Base-by-base conservation (phyloP, 2,888 invertebrate genomes). In the Drosophila niveifrons region DNA sequence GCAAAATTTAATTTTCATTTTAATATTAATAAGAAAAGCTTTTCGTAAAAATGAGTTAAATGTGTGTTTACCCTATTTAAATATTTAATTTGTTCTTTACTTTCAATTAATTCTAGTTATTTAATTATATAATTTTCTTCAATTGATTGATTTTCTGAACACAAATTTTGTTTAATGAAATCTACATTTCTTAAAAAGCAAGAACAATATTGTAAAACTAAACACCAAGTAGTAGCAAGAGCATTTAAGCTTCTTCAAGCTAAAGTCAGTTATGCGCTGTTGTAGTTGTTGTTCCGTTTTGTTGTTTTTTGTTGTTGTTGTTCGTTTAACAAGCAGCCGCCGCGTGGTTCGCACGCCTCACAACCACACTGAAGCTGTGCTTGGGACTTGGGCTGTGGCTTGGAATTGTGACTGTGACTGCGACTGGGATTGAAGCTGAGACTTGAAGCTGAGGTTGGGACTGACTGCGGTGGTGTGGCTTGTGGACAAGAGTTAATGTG, bases 301-400 rank as follows among this genome's bases (percentile, higher is more conserved):
- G 73, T 53, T 23, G 31, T 56, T 78, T 66, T n/a, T n/a, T n/a
- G n/a, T n/a, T 53, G 73, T 53, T 57, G 50, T 36, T 55, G 59
- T 53, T 55, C 39, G 65, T 61, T 69, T 72, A 72, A 68, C 72
- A 79, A 78, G 76, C 72, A 65, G 43, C 62, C 48, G 66, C 75
- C 61, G 50, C 59, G 59, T 57, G 67, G 83, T 86, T 83, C 88
- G 83, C 83, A 83, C 86, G 88, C 78, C 88, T 78, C 69, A 62
- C 69, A 62, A 41, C n/a, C 50, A 44, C 52, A 55, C 23, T n/a
- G 11, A 6, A 39, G 50, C 9, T 34, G 23, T n/a, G 17, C 17
- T 15, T 34, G 34, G 18, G 11, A 31, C 17, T 29, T 11, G 44
- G 13, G 17, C 17, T 31, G 17, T 1, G 39, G 10, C n/a, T 2